Evolutionary conservation across 2,797 vertebrate genomes (phyloP).

Genomic region (Dendrocincla fuliginosa): DNA sequence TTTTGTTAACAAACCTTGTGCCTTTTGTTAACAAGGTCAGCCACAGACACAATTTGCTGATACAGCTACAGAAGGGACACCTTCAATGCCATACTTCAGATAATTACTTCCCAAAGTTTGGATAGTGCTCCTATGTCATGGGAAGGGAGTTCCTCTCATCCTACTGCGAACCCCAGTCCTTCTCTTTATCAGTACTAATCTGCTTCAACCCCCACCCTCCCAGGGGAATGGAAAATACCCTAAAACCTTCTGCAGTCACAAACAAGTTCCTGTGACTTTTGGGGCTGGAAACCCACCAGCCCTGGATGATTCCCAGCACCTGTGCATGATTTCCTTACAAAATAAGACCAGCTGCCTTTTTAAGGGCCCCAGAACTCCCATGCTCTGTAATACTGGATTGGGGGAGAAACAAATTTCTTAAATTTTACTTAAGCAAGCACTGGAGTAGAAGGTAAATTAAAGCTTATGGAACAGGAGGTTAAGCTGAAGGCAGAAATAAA

Average conservation of each 20-base stretch:
- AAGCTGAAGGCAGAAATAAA: constrained; percentile 1
- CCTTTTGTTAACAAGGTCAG: background rate
- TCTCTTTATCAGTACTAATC: background rate
- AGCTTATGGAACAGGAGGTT: background rate
- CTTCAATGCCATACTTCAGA: background rate
- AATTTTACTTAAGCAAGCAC: background rate
- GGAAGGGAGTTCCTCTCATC: background rate
- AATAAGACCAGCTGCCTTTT: constrained; percentile 40
- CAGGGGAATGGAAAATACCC: background rate
- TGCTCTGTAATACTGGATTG: background rate
- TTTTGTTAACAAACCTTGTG: background rate
- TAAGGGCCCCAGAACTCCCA: background rate
- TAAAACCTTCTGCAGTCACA: background rate
- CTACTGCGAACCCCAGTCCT: background rate
- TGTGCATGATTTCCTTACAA: constrained; percentile 6
- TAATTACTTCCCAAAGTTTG: background rate
- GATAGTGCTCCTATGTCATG: background rate
- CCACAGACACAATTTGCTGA: background rate
- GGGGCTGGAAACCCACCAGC: background rate
- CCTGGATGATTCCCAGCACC: background rate
- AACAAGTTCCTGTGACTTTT: background rate
- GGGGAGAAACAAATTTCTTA: background rate
- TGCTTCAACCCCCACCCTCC: background rate
- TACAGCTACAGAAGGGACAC: background rate
- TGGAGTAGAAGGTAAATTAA: constrained; percentile 19